Evolutionary conservation across 2,113 vertebrate genomes (phyloP), one percentile per base, ranked within the genome.

Genomic region (Chaetorhynchus papuensis): DNA sequence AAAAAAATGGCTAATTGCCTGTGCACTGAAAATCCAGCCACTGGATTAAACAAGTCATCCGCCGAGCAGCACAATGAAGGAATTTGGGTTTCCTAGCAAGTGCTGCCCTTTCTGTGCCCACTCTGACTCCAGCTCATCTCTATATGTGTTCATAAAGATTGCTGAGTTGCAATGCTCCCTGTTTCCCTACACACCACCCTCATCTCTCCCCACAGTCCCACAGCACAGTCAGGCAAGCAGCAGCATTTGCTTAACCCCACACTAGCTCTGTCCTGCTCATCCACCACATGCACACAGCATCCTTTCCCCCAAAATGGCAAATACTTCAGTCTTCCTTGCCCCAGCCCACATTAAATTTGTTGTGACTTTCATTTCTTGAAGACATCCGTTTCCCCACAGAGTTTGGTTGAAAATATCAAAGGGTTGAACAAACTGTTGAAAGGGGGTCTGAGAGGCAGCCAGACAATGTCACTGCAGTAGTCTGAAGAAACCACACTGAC

Each of bases 401-500:
- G 23, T 83, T 85, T 53, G 28, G 37, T 11, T 80, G 88, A 80
- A 91, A 93, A 28, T 57, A 74, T 59, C 39, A 27, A 92, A 91
- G 77, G 45, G 41, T 89, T 95, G 86, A 95, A 70, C 8, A 81
- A 82, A 79, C 53, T 63, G 19, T 37, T 93, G 69, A 89, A 86
- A 68, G 64, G 24, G 37, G 69, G 14, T 41, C 93, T 94, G 95
- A 84, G 69, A 91, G 72, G 83, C 91, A 94, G 94, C 52, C 91
- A 95, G 83, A 61, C 54, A 63, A 59, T 41, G 64, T 16, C 56
- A 47, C 82, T 89, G 76, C 30, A 49, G 82, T 35, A 71, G 83
- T 84, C 95, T 95, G 89, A 83, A 78, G 89, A 95, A 97, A 96
- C 95, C 96, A 88, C 93, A 81, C 9, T 91, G 91, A 63, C 76